Percentiles rank a stretch among this genome's conserved stretches.
Conservation (phyloP, 2,888 invertebrate genomes). For the Dorcus hopei region DNA sequence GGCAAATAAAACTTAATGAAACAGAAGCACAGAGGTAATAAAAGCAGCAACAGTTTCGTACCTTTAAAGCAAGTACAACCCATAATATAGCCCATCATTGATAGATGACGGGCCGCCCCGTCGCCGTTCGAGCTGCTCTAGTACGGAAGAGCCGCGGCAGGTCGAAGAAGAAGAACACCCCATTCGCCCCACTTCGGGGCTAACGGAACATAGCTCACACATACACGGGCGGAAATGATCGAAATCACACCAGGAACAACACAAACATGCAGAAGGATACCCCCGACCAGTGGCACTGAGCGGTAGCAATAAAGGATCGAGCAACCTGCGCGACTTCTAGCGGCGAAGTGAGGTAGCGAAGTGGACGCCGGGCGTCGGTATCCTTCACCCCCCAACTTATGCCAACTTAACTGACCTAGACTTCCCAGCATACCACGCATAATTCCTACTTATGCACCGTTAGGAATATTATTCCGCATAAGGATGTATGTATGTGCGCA, state of each 20-base stretch:
- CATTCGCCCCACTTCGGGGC: conserved; percentile 27
- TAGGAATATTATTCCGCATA: conserved; percentile 20
- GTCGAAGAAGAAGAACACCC: conserved; percentile 10
- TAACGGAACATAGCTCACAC: conserved; percentile 25
- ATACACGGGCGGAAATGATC: conserved; percentile 21
- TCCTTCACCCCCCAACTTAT: conserved; percentile 49
- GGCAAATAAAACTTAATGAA: conserved; percentile 2
- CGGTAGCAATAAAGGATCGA: conserved; percentile 8
- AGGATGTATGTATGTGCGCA: conserved; percentile 6
- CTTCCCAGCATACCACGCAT: conserved; percentile 26
- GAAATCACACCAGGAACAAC: conserved; percentile 5
- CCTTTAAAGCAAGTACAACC: conserved; percentile 91
- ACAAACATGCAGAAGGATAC: conserved; percentile 18
- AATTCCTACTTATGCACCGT: conserved; percentile 22
- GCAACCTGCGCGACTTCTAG: conserved; percentile 30
- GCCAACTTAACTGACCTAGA: conserved; percentile 39
- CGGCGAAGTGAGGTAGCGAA: conserved; percentile 47
- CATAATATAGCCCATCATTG: conserved; percentile 93
- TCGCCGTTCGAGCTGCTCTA: conserved; percentile 28
- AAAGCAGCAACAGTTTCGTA: conserved; percentile 39
- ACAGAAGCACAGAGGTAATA: background rate
- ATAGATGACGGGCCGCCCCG: conserved; percentile 35
- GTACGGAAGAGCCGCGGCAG: conserved; percentile 7
- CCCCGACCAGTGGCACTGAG: conserved; percentile 24
- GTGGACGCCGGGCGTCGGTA: conserved; percentile 44